Evolutionary conservation across 2,797 vertebrate genomes (phyloP).

Genomic region (Urosaurus nigricauda): DNA sequence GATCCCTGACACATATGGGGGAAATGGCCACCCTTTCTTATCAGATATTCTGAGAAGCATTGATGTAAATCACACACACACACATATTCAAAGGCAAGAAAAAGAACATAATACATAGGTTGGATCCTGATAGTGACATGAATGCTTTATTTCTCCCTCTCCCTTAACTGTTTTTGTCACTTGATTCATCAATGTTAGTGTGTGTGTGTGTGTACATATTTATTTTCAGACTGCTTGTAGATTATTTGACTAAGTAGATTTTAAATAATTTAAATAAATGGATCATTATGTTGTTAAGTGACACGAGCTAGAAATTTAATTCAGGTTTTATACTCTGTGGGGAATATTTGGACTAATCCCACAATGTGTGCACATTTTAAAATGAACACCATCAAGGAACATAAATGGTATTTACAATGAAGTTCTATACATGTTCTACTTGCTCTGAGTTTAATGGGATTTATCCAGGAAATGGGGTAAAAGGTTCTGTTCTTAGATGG

Average conservation of each 20-base stretch:
- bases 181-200: background rate
- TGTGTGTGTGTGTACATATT: background rate
- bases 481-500: background rate
- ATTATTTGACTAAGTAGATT: background rate
- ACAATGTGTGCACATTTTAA: background rate
- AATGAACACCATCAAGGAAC: background rate
- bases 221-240: background rate
- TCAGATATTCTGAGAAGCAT: no score
- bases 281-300: background rate
- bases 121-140: no score
- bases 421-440: background rate
- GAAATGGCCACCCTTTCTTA: no score
- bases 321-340: background rate
- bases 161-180: background rate
- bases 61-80: no score
- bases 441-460: background rate
- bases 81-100: no score
- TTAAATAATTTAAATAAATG: background rate
- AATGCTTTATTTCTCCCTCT: background rate
- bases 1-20: no score
- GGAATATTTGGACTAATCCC: background rate
- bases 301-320: background rate
- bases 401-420: background rate
- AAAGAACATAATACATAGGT: no score
- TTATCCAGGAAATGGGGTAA: background rate